Evolutionary conservation across 2,113 vertebrate species (phyloP).

Genomic region (Promerops cafer): DNA sequence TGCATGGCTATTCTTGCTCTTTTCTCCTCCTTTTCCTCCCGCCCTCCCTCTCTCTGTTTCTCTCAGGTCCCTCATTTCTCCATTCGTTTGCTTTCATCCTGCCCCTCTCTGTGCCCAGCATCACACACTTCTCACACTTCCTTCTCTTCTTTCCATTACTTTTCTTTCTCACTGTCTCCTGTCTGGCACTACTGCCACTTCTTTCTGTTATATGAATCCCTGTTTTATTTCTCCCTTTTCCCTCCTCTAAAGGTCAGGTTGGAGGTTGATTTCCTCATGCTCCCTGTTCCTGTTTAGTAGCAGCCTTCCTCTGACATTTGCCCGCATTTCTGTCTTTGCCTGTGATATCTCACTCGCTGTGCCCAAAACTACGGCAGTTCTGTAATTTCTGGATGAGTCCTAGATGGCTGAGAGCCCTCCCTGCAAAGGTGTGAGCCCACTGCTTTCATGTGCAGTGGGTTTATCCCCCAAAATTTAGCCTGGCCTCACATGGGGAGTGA

Average conservation of each 20-base stretch:
- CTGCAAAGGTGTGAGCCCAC: background rate
- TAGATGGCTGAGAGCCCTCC: background rate
- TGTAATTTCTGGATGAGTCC: background rate
- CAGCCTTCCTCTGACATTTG: background rate
- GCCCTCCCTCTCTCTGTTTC: background rate
- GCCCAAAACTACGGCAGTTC: background rate
- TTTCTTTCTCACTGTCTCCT: background rate
- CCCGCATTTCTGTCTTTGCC: background rate
- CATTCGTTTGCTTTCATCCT: background rate
- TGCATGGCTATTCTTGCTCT: constrained; percentile 51
- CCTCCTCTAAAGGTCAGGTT: background rate
- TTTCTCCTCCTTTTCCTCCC: constrained; percentile 15
- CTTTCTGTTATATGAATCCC: background rate
- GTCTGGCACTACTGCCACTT: background rate
- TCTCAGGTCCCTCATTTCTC: background rate
- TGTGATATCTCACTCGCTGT: background rate
- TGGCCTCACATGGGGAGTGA: background rate
- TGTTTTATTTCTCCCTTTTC: background rate
- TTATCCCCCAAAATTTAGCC: background rate
- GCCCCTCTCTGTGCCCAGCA: background rate
- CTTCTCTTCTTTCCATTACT: background rate
- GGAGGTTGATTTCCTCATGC: background rate
- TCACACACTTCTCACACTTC: background rate
- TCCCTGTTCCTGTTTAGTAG: background rate
- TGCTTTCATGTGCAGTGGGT: background rate